Conservation (phyloP, 2,113 vertebrate genomes). For the Ptyas mucosa region DNA sequence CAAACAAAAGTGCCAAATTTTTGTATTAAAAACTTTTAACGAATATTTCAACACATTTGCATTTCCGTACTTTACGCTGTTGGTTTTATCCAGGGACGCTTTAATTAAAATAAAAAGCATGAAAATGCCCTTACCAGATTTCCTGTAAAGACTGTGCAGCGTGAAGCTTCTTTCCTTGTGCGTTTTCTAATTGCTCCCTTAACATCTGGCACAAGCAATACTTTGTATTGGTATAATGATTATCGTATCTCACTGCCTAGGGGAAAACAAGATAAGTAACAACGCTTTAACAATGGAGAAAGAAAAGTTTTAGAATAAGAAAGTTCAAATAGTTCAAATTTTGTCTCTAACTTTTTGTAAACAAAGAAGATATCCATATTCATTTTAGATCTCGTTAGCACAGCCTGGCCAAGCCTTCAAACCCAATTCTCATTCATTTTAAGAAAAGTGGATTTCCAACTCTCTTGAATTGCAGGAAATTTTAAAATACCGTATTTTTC, state of each 20-base stretch:
- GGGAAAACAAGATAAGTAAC: constrained; percentile 28
- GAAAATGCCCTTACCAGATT: constrained; percentile 79
- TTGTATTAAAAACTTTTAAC: neutral
- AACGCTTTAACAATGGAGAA: neutral
- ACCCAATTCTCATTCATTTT: neutral
- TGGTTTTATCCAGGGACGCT: neutral
- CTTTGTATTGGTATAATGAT: constrained; percentile 94
- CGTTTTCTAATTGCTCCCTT: constrained; percentile 86
- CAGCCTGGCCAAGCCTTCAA: neutral
- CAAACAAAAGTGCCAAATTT: neutral
- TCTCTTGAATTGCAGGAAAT: neutral
- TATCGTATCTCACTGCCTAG: constrained; percentile 89
- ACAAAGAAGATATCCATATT: neutral
- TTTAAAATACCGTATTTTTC: neutral
- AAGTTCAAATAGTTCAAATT: neutral
- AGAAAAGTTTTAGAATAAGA: neutral
- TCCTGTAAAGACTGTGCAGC: constrained; percentile 84
- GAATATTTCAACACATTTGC: neutral
- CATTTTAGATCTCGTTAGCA: neutral
- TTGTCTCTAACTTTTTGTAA: no score
- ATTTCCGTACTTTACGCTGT: neutral
- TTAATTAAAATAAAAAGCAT: neutral
- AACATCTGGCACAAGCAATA: constrained; percentile 98
- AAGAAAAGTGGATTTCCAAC: neutral
- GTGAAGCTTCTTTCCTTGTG: constrained; percentile 85